These are phyloP conservation scores for Geopemphigus sp. DNA, from an alignment of 1,140 invertebrate species.

Conservation along the genomic window DNA sequence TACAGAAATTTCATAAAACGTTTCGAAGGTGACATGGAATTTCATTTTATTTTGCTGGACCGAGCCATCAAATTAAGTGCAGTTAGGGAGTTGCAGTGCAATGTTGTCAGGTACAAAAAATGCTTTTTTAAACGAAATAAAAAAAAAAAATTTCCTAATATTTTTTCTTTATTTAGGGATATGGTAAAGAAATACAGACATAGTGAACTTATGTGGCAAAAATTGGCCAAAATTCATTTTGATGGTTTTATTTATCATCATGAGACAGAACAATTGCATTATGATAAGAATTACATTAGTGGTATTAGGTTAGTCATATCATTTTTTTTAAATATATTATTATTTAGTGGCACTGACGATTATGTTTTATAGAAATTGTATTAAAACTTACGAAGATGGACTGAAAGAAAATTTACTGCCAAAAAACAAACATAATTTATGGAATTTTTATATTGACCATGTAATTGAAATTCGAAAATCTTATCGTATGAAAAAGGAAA, in stretches of 20 bases:
- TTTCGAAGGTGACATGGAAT: slow-evolving; percentile 36
- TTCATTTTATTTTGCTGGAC: slow-evolving; percentile 38
- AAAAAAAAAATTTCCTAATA: too few species aligned
- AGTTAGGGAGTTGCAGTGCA: slow-evolving; percentile 12
- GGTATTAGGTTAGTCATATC: slow-evolving; percentile 10
- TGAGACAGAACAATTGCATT: slow-evolving; percentile 19
- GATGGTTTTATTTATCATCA: slow-evolving; percentile 31
- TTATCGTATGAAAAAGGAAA: slow-evolving; percentile 46
- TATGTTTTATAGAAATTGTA: slow-evolving; percentile 23
- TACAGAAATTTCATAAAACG: slow-evolving; percentile 12
- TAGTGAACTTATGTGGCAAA: slow-evolving; percentile 39
- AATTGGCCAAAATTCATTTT: slow-evolving; percentile 43
- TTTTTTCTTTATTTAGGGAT: slow-evolving; percentile 16
- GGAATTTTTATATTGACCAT: slow-evolving; percentile 38
- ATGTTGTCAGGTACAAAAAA: slow-evolving; percentile 23
- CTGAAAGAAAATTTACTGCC: slow-evolving; percentile 24
- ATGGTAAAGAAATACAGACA: slow-evolving; percentile 37
- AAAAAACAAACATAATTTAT: slow-evolving; percentile 39
- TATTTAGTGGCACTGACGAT: background rate
- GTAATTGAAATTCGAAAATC: slow-evolving; percentile 37
- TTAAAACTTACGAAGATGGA: slow-evolving; percentile 23
- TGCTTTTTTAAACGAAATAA: background rate
- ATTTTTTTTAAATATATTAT: background rate
- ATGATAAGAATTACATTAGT: slow-evolving; percentile 38
- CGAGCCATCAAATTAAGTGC: slow-evolving; percentile 14